A percentile compares a stretch with the other conserved stretches of the same genome.
Evolutionary conservation across 2,888 invertebrate genomes (phyloP).

Genomic region (Hoplodrina blanda): DNA sequence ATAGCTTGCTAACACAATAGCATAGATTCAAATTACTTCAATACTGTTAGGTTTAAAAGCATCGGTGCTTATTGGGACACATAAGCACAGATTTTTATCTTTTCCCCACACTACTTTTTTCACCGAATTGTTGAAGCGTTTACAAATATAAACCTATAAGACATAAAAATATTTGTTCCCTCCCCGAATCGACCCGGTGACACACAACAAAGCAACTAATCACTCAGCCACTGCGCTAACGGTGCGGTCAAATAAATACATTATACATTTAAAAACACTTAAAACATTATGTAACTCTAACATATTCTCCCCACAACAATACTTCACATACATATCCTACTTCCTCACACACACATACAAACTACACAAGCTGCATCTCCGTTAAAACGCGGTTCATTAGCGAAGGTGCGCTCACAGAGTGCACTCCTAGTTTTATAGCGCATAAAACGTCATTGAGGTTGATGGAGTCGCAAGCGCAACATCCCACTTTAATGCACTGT

Average conservation of each 20-base stretch:
- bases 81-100: too few species aligned
- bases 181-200: too few species aligned
- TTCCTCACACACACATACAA: conserved; percentile 21
- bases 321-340: conserved; percentile 5
- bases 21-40: too few species aligned
- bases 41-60: too few species aligned
- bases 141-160: too few species aligned
- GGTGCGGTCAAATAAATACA: neutral
- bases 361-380: conserved; percentile 43
- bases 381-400: conserved; percentile 62
- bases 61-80: too few species aligned
- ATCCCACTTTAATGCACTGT: conserved; percentile 65
- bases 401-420: conserved; percentile 71
- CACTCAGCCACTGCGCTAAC: too few species aligned
- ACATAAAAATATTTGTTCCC: too few species aligned
- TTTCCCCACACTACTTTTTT: too few species aligned
- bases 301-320: neutral
- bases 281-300: conserved; percentile 18
- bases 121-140: too few species aligned
- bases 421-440: conserved; percentile 65
- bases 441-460: conserved; percentile 66
- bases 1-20: too few species aligned
- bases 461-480: conserved; percentile 67
- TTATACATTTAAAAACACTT: conserved; percentile 27
- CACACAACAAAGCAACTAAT: too few species aligned